Evolutionary conservation across 2,888 invertebrate species (phyloP).

Genomic region (Mesochorus sp.): DNA sequence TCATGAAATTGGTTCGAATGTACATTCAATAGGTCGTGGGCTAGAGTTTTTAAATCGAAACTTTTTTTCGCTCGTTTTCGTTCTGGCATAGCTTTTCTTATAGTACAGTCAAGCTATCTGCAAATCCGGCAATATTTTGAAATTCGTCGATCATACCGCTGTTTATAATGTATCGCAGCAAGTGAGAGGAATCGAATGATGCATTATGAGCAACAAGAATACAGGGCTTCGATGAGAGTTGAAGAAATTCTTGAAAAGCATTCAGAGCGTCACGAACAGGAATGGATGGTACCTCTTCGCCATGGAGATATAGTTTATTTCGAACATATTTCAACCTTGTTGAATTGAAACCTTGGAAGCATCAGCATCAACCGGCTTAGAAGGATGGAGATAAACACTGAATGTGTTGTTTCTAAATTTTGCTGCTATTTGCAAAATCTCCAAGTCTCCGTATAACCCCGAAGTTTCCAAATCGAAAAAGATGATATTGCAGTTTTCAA

Average conservation of each 20-base stretch:
- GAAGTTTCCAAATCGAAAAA: constrained; percentile 66
- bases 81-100: constrained; percentile 10
- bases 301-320: constrained; percentile 51
- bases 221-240: constrained; percentile 17
- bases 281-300: constrained; percentile 32
- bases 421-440: constrained; percentile 65
- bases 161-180: constrained; percentile 33
- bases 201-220: constrained; percentile 55
- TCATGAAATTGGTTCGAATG: constrained; percentile 31
- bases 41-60: constrained; percentile 21
- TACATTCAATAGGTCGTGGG: constrained; percentile 32
- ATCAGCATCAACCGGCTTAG: constrained; percentile 37
- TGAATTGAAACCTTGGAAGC: constrained; percentile 50
- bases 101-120: constrained; percentile 39
- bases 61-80: neutral
- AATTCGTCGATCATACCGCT: constrained; percentile 32
- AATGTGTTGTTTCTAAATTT: constrained; percentile 44
- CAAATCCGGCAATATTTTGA: constrained; percentile 46
- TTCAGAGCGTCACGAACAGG: constrained; percentile 15
- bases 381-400: constrained; percentile 59
- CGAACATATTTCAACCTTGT: constrained; percentile 50
- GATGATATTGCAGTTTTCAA: constrained; percentile 46
- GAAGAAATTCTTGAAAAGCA: constrained; percentile 21
- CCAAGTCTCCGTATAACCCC: constrained; percentile 45
- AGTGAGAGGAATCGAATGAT: constrained; percentile 45